Evolutionary conservation across 2,797 vertebrate species (phyloP), one percentile per base, ranked within the genome.

Genomic region (Gephyroberyx darwinii): DNA sequence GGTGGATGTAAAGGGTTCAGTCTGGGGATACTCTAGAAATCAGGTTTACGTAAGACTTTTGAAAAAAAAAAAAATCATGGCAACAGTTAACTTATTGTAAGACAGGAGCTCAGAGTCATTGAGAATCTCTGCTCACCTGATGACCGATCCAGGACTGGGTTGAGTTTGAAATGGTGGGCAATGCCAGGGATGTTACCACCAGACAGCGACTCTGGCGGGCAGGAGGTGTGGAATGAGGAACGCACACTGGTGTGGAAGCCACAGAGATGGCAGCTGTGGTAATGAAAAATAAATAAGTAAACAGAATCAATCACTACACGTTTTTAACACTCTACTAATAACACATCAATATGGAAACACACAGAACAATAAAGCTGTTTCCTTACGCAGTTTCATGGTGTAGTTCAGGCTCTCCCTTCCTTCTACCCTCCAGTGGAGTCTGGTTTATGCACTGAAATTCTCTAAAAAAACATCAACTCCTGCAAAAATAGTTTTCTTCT

Each of bases 1-100:
- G 89, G 93, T 55, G 93, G 92, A 77, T 89, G 91, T 70, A 94
- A 81, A 71, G 92, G 92, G 55, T 93, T 85, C 75, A 93, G 74
- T 59, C 92, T 90, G 17, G 90, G 88, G 58, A 92, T 87, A 39
- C 3, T 84, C 90, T 92, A 19, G 7, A 35, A 52, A 73, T 3
- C 17, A 78, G 19, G 77, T 63, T 59, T 5, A 47, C 50, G 1
- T 0, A 65, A 19, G 33, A 8, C 17, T 37, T 56, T 35, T 31
- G n/a, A n/a, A n/a, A 26, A 26, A 26, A 26, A 26, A 26, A 26
- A 26, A 26, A 26, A 26, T 26, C 26, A 26, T 26, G 2, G 45
- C 1, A 45, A 76, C 52, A 37, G 20, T 26, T 4, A 19, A 47
- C 8, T 17, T 45, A 37, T 1, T 13, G 10, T 33, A 1, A 47